Percentiles rank a stretch among this genome's conserved stretches.
Conservation (phyloP, 2,797 vertebrate species). For the Psittacula derbiana region DNA sequence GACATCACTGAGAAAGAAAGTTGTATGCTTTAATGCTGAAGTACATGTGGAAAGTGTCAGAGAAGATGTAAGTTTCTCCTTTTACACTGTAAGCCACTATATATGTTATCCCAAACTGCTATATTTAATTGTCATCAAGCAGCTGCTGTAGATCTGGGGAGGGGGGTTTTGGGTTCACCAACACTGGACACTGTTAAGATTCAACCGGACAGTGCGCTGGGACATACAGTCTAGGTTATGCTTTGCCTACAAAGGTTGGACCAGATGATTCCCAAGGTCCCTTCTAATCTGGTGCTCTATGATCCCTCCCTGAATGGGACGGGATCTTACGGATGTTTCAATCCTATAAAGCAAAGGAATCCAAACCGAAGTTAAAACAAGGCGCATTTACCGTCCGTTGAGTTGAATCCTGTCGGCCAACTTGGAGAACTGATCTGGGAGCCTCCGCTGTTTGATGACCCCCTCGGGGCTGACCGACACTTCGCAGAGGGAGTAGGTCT, state of each 20-base stretch:
- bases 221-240: neutral
- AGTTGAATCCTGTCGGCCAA: slow-evolving; percentile 96
- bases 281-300: neutral
- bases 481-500: slow-evolving; percentile 93
- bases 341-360: neutral
- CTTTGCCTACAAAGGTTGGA: neutral
- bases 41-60: neutral
- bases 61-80: neutral
- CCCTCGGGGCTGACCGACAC: slow-evolving; percentile 94
- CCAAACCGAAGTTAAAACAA: neutral
- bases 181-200: neutral
- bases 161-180: neutral
- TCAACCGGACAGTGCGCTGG: neutral
- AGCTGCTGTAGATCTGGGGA: neutral
- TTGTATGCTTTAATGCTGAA: neutral
- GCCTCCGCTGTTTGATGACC: slow-evolving; percentile 91
- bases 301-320: neutral
- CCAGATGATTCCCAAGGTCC: neutral
- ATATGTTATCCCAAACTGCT: neutral
- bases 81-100: neutral
- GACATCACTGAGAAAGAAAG: neutral
- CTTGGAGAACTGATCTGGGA: slow-evolving; percentile 95
- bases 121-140: neutral
- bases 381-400: slow-evolving; percentile 84
- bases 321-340: neutral